Evolutionary conservation across 2,888 invertebrate species (phyloP), one percentile per base, ranked within the genome.

Genomic region (Parochlus steinenii): DNA sequence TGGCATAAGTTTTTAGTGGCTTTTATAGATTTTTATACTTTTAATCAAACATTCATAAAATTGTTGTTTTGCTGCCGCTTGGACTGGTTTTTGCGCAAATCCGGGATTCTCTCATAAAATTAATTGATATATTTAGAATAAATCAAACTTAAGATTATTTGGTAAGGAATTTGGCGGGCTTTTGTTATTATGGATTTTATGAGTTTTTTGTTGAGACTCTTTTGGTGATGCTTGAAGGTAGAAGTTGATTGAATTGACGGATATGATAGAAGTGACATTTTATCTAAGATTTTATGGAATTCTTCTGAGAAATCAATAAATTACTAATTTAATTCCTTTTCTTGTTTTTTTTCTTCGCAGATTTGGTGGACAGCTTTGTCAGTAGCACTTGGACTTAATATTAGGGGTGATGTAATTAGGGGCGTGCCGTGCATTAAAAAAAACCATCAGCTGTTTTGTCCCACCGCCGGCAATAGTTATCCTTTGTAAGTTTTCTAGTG

Each of bases 401-500:
- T 86, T 39, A 73, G 81, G 46, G 87, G 86, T 40, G 86, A 87
- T 58, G 70, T 86, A 45, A 79, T 87, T 49, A 68, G 79, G 55
- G 89, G 89, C 44, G 78, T 83, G 48, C 89, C 89, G 40, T 90
- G 89, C 59, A 81, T 89, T 52, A 86, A 86, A 60, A 70, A 78
- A 47, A 74, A 81, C 56, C 83, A 81, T 61, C 89, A 89, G 56
- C 67, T 90, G 39, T 87, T 82, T 60, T 90, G 89, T 57, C 86
- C 89, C 22, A 83, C 85, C 20, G 86, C 89, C 41, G 89, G 89
- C 45, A 85, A 80, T 53, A 79, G 78, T 41, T 89, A 89, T 63
- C 89, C 89, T 47, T 68, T 81, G 89, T 89, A 64, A 79, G 78
- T 71, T n/a, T n/a, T n/a, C n/a, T n/a, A n/a, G n/a, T n/a, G n/a